Base-by-base conservation (phyloP, 1,140 invertebrate species). In the Coboldia fuscipes region DNA sequence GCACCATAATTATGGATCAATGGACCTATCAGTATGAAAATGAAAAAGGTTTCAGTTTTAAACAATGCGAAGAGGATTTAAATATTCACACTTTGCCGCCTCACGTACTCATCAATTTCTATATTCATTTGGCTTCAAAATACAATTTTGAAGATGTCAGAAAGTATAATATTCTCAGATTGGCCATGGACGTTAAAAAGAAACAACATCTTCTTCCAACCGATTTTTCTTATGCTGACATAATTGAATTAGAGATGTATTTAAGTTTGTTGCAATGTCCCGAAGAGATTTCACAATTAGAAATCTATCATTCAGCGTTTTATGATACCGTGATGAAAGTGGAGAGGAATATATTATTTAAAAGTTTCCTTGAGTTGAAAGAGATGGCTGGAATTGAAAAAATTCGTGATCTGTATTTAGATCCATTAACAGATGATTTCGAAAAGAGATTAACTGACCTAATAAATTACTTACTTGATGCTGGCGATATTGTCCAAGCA, bases 401-500 rank as follows among this genome's bases (percentile, higher is more conserved):
- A 37, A 43, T 55, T 0, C 53, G 43, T 38, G 40, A 44, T 14
- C 38, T 41, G 9, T 36, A 31, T 9, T 54, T 54, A 26, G 33
- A 35, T 0, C 10, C 22, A 0, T 40, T 46, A 13, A 42, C 37
- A 2, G 21, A 35, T 2, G 36, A 42, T 29, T 47, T 43, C 45
- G 47, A 47, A 28, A 20, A 23, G 8, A 38, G 43, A 9, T 42
- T 60, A 3, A 40, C 45, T 4, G 34, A 34, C n/a, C 37, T 51
- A 14, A 37, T 60, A 4, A 42, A 48, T 33, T 41, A 40, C 6
- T 41, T 60, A 4, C 40, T 61, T 16, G 54, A 61, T 30, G 32
- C 41, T 20, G 51, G 50, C 3, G 53, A 58, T 32, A 50, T 60
- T 37, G 47, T 52, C 14, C 49, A 59, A 36, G 61, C 59, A 3